These are phyloP conservation scores for Caenorhabditis virilis DNA, from an alignment of 2,888 invertebrate genomes.

Conservation along the genomic window DNA sequence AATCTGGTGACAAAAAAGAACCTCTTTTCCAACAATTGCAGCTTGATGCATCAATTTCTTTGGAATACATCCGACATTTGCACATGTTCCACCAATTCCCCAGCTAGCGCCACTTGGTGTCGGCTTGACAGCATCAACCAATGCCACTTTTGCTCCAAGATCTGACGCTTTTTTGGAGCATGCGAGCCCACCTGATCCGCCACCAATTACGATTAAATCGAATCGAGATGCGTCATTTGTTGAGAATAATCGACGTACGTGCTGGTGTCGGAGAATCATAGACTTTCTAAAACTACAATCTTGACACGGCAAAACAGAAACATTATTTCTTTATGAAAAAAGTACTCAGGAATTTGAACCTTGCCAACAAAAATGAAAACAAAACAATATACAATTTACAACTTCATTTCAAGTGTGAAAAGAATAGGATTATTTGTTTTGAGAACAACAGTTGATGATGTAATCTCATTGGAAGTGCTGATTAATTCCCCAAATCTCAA, in stretches of 20 bases:
- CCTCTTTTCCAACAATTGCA: slow-evolving; percentile 77
- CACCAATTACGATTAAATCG: slow-evolving; percentile 91
- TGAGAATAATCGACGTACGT: not conserved
- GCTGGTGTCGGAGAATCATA: too few relatives aligned
- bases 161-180: slow-evolving; percentile 78
- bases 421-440: slow-evolving; percentile 36
- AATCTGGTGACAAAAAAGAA: slow-evolving; percentile 49
- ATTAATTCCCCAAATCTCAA: slow-evolving; percentile 41
- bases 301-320: too few relatives aligned
- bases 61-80: slow-evolving; percentile 91
- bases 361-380: too few relatives aligned
- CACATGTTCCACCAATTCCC: slow-evolving; percentile 91
- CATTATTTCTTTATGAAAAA: too few relatives aligned
- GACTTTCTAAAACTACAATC: too few relatives aligned
- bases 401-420: slow-evolving; percentile 38
- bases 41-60: slow-evolving; percentile 94
- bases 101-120: slow-evolving; percentile 82
- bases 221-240: slow-evolving; percentile 73
- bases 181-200: slow-evolving; percentile 92
- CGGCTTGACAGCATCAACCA: slow-evolving; percentile 75
- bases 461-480: slow-evolving; percentile 45
- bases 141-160: slow-evolving; percentile 73
- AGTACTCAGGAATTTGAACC: too few relatives aligned
- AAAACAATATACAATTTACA: too few relatives aligned
- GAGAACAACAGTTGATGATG: slow-evolving; percentile 16